phyloP scores from a whole-genome alignment of 2,113 vertebrate genomes.

The Hiodon alosoides region DNA sequence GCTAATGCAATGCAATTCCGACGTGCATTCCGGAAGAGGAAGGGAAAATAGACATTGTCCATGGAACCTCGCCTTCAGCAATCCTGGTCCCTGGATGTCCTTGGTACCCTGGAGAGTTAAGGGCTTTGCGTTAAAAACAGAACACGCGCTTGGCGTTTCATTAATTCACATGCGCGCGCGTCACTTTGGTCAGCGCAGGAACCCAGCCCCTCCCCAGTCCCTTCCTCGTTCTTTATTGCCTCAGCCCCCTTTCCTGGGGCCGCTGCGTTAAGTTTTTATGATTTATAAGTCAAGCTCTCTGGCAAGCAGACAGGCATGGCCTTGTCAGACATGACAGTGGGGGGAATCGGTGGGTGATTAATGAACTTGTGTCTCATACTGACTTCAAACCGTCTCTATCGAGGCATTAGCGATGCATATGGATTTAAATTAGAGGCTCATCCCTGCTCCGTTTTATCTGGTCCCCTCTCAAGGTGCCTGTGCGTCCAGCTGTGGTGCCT shows the following conservation, averaged over 20 bases:
- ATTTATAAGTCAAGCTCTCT: slow-evolving; percentile 38
- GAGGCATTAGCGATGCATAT: slow-evolving; percentile 18
- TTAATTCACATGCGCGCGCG: slow-evolving; percentile 42
- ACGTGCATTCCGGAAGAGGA: slow-evolving; percentile 14
- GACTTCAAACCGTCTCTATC: slow-evolving; percentile 37
- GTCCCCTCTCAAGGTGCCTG: neutral
- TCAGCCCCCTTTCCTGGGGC: slow-evolving; percentile 24
- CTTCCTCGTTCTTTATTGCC: slow-evolving; percentile 26
- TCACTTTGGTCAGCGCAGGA: slow-evolving; percentile 23
- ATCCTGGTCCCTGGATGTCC: slow-evolving; percentile 30
- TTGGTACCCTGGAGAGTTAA: slow-evolving; percentile 34
- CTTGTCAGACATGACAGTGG: slow-evolving; percentile 35
- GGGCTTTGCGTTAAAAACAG: slow-evolving; percentile 40
- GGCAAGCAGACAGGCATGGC: slow-evolving; percentile 32
- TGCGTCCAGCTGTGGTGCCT: neutral
- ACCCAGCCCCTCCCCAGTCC: slow-evolving; percentile 26
- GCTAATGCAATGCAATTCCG: slow-evolving; percentile 26
- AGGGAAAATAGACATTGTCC: slow-evolving; percentile 33
- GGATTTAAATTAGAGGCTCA: slow-evolving; percentile 16
- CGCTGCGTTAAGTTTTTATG: slow-evolving; percentile 41
- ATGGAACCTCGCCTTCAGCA: slow-evolving; percentile 32
- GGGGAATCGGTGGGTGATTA: slow-evolving; percentile 40
- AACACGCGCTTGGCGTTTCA: slow-evolving; percentile 39
- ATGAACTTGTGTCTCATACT: slow-evolving; percentile 40
- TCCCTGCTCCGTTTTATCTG: neutral